Evolutionary conservation across 35 echinoderm and acorn worm species (phyloP), one percentile per base, ranked within the genome.

Genomic region (Heliocidaris erythrogramma): DNA sequence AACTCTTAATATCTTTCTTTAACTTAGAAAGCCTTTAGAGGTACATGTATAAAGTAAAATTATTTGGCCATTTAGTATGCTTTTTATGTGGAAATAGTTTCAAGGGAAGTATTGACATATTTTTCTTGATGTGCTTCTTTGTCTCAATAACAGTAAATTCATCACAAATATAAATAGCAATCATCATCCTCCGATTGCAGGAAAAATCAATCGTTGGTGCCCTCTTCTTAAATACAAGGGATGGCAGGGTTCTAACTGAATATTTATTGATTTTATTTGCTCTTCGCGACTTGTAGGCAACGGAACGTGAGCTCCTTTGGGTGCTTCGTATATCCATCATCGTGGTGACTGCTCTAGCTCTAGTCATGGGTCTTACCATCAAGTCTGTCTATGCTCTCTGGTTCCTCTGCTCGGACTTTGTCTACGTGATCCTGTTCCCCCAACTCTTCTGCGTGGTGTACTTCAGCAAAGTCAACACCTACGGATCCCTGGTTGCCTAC

Each of bases 331-430:
- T 96, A 13, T 87, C 97, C 17, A 99, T 99, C 61, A 78, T 99
- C 47, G 49, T 94, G 16, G 95, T 97, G 12, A 96, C 95, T 48
- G 94, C 93, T 53, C 78, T 97, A 13, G 97, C 98, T n/a, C 93
- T 96, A 4, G 47, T 96, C 13, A 93, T 99, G 9, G 97, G 97
- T 9, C 88, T 99, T 1, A 94, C 95, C 96, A 99, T 99, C 96
- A 97, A 94, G 49, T 97, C 98, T 16, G 97, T 99, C 53, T 99
- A 99, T 32, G 98, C 88, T 18, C 97, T 99, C 16, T 99, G 98
- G 98, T 99, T 96, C 90, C 95, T 99, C 35, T 99, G 98, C 91
- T 97, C 98, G 13, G 98, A 99, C 88, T 99, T 99, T 94, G 98
- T 99, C 91, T 99, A 95, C 48, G 98, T 99, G 13, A 95, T 99